Conservation (phyloP, 2,888 invertebrate genomes). For the Scaptomyza polygonia region DNA sequence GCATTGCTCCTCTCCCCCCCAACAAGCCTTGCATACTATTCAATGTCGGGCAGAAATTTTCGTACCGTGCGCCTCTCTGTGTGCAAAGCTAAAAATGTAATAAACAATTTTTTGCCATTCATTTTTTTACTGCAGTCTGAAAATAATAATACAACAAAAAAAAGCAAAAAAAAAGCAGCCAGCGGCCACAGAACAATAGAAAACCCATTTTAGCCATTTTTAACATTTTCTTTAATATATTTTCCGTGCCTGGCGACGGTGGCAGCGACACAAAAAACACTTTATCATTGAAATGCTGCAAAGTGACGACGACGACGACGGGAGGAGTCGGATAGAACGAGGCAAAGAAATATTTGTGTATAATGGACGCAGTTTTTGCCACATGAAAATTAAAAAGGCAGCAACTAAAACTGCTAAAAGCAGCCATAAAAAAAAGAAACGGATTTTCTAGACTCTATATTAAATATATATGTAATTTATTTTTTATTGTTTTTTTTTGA, state of each 20-base stretch:
- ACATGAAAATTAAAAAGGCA: conserved; percentile 52
- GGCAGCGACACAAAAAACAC: conserved; percentile 56
- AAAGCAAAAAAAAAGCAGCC: conserved; percentile 42
- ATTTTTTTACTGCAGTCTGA: conserved; percentile 51
- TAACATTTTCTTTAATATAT: conserved; percentile 70
- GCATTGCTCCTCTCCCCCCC: conserved; percentile 4
- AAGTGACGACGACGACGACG: conserved; percentile 44
- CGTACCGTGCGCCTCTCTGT: conserved; percentile 49
- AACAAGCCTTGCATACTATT: conserved; percentile 51
- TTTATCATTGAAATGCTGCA: conserved; percentile 66
- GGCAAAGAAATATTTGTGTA: conserved; percentile 56
- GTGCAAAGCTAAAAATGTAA: conserved; percentile 57
- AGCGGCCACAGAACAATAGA: conserved; percentile 62
- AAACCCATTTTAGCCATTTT: conserved; percentile 66
- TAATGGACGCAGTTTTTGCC: conserved; percentile 53
- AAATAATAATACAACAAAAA: conserved; percentile 14
- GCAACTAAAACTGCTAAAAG: conserved; percentile 1
- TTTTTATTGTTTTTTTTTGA: neutral
- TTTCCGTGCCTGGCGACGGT: conserved; percentile 40
- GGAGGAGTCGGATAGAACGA: conserved; percentile 6
- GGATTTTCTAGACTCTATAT: conserved; percentile 28
- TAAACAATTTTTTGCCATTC: conserved; percentile 60
- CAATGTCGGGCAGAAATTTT: conserved; percentile 68
- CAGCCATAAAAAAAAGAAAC: neutral
- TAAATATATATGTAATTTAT: no score